These are phyloP conservation scores for Pygathrix nemaeus DNA, from an alignment of 2,113 vertebrate species.

Conservation along the genomic window DNA sequence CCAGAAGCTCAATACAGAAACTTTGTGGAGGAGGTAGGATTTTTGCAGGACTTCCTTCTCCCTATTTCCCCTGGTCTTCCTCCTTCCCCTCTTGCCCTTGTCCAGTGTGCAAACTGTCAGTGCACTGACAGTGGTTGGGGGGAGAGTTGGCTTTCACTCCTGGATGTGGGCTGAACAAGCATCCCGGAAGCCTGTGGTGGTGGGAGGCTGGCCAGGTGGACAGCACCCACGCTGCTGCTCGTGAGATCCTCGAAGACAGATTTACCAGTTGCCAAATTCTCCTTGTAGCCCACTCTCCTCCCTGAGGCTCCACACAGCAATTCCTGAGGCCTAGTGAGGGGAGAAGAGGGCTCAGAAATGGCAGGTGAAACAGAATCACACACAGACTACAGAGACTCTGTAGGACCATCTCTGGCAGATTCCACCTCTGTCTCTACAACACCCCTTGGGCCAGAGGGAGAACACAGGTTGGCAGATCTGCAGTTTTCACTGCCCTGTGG, in stretches of 20 bases:
- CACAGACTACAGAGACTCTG: too few relatives aligned
- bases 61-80: not conserved
- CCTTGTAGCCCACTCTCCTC: slow-evolving; percentile 31
- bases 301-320: too few relatives aligned
- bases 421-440: accelerated
- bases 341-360: not conserved
- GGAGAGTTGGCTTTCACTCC: not conserved
- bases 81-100: not conserved
- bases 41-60: not conserved
- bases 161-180: not conserved
- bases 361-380: not conserved
- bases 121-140: not conserved
- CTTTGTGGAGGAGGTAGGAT: not conserved
- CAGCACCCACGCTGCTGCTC: not conserved
- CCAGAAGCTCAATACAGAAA: not conserved
- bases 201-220: slow-evolving; percentile 54
- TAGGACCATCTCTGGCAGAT: not conserved
- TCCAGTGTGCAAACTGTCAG: not conserved
- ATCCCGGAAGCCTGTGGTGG: not conserved
- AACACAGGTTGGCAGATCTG: too few relatives aligned
- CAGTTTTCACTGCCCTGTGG: too few relatives aligned
- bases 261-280: slow-evolving; percentile 59
- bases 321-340: not conserved
- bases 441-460: not conserved
- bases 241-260: slow-evolving; percentile 38